Conservation (phyloP, 2,113 vertebrate species). For the Thomomys bottae region DNA sequence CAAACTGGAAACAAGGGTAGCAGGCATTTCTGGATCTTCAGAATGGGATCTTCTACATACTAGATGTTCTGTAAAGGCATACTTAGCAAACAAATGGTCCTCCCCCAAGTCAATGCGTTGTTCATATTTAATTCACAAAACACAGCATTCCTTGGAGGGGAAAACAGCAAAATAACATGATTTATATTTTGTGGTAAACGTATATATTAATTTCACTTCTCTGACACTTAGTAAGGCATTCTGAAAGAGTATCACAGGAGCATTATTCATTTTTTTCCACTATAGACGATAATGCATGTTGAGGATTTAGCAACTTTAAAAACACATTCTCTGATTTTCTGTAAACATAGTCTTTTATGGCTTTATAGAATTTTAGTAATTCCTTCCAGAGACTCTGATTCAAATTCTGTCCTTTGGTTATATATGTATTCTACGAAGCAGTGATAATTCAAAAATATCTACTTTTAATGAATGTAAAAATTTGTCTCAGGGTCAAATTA, state of each 20-base stretch:
- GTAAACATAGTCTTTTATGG: slow-evolving; percentile 44
- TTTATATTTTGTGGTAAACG: slow-evolving; percentile 37
- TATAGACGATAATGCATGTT: slow-evolving; percentile 27
- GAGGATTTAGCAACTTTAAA: slow-evolving; percentile 61
- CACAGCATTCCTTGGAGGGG: slow-evolving; percentile 3
- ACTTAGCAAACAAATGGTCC: slow-evolving; percentile 21
- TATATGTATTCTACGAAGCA: too few relatives aligned
- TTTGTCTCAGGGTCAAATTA: slow-evolving; percentile 41
- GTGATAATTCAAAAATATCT: slow-evolving; percentile 26
- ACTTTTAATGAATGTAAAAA: slow-evolving; percentile 22
- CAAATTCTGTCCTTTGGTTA: slow-evolving; percentile 30
- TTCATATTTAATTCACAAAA: slow-evolving; percentile 46
- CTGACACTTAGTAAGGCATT: slow-evolving; percentile 50
- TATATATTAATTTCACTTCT: slow-evolving; percentile 46
- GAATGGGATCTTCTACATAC: not conserved
- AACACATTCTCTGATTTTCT: slow-evolving; percentile 56
- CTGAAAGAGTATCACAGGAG: not conserved
- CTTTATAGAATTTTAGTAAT: slow-evolving; percentile 42
- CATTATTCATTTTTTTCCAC: slow-evolving; percentile 50
- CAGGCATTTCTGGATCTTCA: slow-evolving; percentile 13
- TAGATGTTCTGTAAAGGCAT: not conserved
- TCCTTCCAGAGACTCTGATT: slow-evolving; percentile 15
- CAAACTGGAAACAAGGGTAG: not conserved
- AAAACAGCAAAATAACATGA: slow-evolving; percentile 51
- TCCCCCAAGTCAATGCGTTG: not conserved